Evolutionary conservation across 23 tunicate genomes (phyloP), one percentile per base, ranked within the genome.

Genomic region (Pegea sp.): DNA sequence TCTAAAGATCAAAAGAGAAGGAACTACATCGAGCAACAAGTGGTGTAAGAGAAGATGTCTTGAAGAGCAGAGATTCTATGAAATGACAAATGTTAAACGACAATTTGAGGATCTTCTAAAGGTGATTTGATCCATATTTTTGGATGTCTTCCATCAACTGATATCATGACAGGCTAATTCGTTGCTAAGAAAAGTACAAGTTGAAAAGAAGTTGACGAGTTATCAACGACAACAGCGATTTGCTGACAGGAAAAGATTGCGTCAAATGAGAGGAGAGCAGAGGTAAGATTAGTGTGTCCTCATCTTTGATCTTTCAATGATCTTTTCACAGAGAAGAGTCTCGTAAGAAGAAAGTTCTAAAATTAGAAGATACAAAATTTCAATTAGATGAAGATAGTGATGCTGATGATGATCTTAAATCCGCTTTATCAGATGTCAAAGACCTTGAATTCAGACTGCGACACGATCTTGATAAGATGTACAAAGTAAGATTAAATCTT

Each of bases 11-110:
- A 90, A 90, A 61, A 61, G 78, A 18, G 75, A 88, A 31, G 69
- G 69, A 18, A 62, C 49, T 22, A 44, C 61, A 7, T 60, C 74
- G 24, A 69, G 86, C 33, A 58, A 66, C 24, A 91, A 79, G 42
- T 91, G 99, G 99, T 91, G 99, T 51, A 84, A 79, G 62, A 44
- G 91, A 42, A 53, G 93, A 8, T 63, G 99, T 48, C 22, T 91
- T 2, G 99, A 91, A 63, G 99, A 91, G 33, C 99, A 91, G 33
- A 44, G 99, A 21, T 73, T 91, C 30, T 91, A 91, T 53, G 99
- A 91, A 49, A 88, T 88, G 62, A 78, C 91, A 0, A 91, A 91
- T 53, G 44, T 91, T 0, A 59, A 74, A 59, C 22, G 71, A n/a
- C 99, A 91, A 59, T 91, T 78, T 51, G 57, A 62, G 53, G 76